These are phyloP conservation scores for Neotoxoptera formosana DNA, from an alignment of 1,140 invertebrate genomes.

Conservation along the genomic window DNA sequence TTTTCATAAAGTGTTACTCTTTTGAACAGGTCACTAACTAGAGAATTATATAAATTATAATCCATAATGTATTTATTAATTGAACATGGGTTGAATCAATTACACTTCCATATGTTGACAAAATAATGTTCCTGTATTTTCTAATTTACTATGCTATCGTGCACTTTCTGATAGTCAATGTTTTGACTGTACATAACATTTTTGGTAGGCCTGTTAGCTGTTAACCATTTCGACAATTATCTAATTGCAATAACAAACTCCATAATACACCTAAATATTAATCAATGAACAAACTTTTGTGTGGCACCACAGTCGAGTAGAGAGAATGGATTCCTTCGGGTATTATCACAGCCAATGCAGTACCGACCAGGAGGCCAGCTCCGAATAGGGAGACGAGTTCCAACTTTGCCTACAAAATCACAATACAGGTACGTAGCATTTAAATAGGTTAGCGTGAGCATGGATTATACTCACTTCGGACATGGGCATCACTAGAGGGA, in stretches of 20 bases:
- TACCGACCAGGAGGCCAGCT: conserved; percentile 96
- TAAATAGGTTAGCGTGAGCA: neutral
- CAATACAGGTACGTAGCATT: conserved; percentile 42
- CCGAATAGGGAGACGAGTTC: conserved; percentile 94
- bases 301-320: conserved; percentile 63
- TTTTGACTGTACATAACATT: neutral
- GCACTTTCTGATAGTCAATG: neutral
- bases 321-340: conserved; percentile 95
- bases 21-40: neutral
- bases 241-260: too few species aligned
- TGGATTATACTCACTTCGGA: conserved; percentile 81
- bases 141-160: neutral
- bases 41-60: neutral
- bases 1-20: too few species aligned
- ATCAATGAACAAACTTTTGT: conserved; percentile 28
- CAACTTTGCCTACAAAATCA: conserved; percentile 83
- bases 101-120: neutral
- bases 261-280: neutral
- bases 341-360: conserved; percentile 96
- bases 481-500: conserved; percentile 90
- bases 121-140: neutral
- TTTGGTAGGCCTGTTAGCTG: neutral
- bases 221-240: neutral
- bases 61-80: neutral
- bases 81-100: neutral